Base-by-base conservation (phyloP, 2,113 vertebrate species). In the Misgurnus mizolepis region DNA sequence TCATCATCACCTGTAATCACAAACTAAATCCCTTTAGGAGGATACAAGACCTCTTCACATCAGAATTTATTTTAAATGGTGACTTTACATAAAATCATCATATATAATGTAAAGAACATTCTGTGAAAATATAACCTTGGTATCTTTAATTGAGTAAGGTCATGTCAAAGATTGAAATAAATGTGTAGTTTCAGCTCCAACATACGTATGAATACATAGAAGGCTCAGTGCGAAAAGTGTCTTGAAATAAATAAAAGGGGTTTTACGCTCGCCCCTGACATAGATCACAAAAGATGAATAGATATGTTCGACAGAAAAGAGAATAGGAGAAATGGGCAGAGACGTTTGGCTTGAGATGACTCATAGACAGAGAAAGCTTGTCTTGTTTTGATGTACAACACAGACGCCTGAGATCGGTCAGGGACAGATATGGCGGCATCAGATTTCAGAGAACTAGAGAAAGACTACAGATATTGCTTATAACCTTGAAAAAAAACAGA, bases 321-420 rank as follows among this genome's bases (percentile, higher is more conserved):
- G 67, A 61, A 58, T 12, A 60, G 67, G 40, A 79, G 53, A 64
- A 65, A 62, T 50, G 60, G 47, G 45, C 67, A 47, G 75, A 66
- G 55, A 79, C 34, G 77, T 62, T 78, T 27, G 22, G 66, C 5
- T 5, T 53, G 58, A 6, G 4, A 72, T 72, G 68, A 80, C 60
- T 70, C 68, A 80, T 53, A 49, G 69, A 41, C 39, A 40, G 67
- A 15, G 22, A 41, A 43, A 61, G 55, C 49, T 80, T 72, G 78
- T 80, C 60, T 72, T 72, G 67, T 80, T 70, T 72, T 80, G 78
- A 80, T 72, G 78, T 71, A 64, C 58, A 79, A 60, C 67, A 62
- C 56, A 3, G 56, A 62, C 14, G 58, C 17, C 47, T 53, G 45
- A 71, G 60, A 72, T 39, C 68, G n/a, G 58, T 80, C 78, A 80